These are phyloP conservation scores for Pararge aegeria DNA, from an alignment of 1,140 invertebrate genomes.

Conservation along the genomic window DNA sequence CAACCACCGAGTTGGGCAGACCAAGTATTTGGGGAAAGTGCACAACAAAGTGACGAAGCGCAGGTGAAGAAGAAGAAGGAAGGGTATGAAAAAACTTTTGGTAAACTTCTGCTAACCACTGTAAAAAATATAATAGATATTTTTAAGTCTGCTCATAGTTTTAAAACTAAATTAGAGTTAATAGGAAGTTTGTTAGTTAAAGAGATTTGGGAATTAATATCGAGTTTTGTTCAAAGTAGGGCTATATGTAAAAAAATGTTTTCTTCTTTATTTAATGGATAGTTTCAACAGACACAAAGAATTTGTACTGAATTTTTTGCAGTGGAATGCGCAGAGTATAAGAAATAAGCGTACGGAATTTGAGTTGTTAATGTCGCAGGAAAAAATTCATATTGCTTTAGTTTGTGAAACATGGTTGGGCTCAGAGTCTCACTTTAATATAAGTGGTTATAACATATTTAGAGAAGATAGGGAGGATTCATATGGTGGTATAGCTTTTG, in stretches of 20 bases:
- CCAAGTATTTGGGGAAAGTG: no score
- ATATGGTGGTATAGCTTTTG: slow-evolving; percentile 22
- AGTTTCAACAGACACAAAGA: background rate
- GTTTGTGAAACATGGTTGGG: slow-evolving; percentile 27
- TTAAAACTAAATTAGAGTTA: no score
- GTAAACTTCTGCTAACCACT: background rate
- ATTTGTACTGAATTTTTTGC: slow-evolving; percentile 12
- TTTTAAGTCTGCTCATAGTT: background rate
- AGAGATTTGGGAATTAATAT: slow-evolving; percentile 8
- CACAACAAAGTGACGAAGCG: no score
- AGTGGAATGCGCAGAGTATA: slow-evolving; percentile 27
- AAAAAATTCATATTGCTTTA: slow-evolving; percentile 24
- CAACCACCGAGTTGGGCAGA: no score
- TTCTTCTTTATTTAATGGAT: background rate
- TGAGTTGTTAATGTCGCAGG: slow-evolving; percentile 5
- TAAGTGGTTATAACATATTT: slow-evolving; percentile 23
- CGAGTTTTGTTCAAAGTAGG: background rate
- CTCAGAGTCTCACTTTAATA: background rate
- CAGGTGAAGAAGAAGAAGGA: no score
- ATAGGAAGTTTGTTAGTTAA: slow-evolving; percentile 4
- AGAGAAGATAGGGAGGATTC: slow-evolving; percentile 19
- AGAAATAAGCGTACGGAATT: slow-evolving; percentile 11
- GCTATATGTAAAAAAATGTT: no score
- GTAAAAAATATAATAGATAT: no score
- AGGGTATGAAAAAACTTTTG: no score